phyloP scores from a whole-genome alignment of 1,140 invertebrate genomes.

The Cherax quadricarinatus region DNA sequence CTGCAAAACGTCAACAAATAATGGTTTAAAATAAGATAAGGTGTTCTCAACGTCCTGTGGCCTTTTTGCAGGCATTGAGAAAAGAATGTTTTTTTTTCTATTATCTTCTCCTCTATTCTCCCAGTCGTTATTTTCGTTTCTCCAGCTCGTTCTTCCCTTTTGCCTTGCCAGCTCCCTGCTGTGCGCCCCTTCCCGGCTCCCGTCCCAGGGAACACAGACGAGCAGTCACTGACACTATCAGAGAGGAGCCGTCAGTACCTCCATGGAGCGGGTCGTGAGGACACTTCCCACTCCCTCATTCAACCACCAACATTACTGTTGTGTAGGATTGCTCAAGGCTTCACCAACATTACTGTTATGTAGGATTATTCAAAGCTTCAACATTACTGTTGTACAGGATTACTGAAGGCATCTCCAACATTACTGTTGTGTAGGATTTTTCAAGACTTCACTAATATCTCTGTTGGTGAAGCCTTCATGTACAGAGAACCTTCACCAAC shows the following conservation, averaged over 20 bases:
- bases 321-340: neutral
- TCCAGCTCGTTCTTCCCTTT: neutral
- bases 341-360: neutral
- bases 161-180: neutral
- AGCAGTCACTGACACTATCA: constrained; percentile 1
- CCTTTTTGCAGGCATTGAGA: neutral
- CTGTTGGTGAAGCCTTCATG: too few species aligned
- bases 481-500: too few species aligned
- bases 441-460: too few species aligned
- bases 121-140: too few species aligned
- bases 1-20: too few species aligned
- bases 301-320: neutral
- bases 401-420: too few species aligned
- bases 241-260: neutral
- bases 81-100: neutral
- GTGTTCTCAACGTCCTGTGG: neutral
- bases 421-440: neutral
- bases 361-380: neutral
- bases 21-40: too few species aligned
- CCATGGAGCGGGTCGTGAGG: neutral
- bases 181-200: neutral
- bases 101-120: too few species aligned
- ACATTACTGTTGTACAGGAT: too few species aligned
- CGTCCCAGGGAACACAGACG: neutral
- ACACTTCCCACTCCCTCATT: neutral